Percentiles rank a stretch among this genome's conserved stretches.
These are phyloP conservation scores for Gasteruption jaculator DNA, from an alignment of 2,888 invertebrate species.

Conservation along the genomic window DNA sequence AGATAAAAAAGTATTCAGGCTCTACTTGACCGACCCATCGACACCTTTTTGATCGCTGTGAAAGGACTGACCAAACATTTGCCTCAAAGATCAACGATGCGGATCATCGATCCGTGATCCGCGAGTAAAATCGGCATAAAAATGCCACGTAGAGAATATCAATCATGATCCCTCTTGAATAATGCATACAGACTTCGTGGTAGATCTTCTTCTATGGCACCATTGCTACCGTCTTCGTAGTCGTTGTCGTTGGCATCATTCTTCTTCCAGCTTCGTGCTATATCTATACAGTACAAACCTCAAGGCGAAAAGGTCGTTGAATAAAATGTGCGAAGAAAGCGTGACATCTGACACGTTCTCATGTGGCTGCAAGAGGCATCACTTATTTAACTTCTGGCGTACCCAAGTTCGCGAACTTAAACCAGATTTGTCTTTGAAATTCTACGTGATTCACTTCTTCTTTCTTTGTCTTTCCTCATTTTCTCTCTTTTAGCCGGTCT, in stretches of 20 bases:
- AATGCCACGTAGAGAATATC: constrained; percentile 44
- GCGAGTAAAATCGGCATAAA: constrained; percentile 32
- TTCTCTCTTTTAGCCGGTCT: too few species aligned
- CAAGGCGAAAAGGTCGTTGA: constrained; percentile 13
- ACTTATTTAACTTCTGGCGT: constrained; percentile 16
- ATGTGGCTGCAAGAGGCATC: constrained; percentile 7
- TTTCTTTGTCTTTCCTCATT: too few species aligned
- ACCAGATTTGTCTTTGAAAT: too few species aligned
- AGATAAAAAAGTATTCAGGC: too few species aligned
- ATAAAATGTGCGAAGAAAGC: constrained; percentile 24
- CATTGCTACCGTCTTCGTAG: constrained; percentile 16
- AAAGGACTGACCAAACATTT: constrained; percentile 19
- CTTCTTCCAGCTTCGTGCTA: too few species aligned
- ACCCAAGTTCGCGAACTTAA: background rate
- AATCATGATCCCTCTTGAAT: constrained; percentile 46
- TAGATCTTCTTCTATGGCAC: constrained; percentile 20
- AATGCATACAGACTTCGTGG: constrained; percentile 38
- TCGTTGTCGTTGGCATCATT: too few species aligned
- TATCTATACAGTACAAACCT: too few species aligned
- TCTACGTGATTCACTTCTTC: too few species aligned
- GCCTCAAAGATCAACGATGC: constrained; percentile 17
- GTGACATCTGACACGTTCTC: constrained; percentile 23
- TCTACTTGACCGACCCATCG: too few species aligned
- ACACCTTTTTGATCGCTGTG: constrained; percentile 14
- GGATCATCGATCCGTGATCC: constrained; percentile 30